A percentile compares a stretch with the other conserved stretches of the same genome.
These are phyloP conservation scores for Paratilapia polleni DNA, from an alignment of 2,113 vertebrate species.

Conservation along the genomic window DNA sequence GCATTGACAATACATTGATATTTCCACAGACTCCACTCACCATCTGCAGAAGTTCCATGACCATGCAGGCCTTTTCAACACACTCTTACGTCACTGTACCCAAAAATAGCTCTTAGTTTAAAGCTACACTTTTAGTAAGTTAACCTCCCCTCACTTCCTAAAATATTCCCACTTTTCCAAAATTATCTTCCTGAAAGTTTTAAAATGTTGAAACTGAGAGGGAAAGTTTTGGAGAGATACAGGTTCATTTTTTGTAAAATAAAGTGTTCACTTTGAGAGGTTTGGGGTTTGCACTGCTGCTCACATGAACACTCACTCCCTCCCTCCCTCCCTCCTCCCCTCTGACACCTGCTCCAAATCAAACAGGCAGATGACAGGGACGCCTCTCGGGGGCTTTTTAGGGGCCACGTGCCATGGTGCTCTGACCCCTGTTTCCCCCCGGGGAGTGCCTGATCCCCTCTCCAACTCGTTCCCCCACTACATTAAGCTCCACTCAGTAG, in stretches of 20 bases:
- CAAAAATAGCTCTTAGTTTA: fast-evolving
- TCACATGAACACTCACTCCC: background rate
- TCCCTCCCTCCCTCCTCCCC: background rate
- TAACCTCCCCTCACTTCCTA: background rate
- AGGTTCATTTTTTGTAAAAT: background rate
- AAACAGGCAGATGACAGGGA: conserved; percentile 55
- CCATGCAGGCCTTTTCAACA: background rate
- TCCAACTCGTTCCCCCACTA: conserved; percentile 5
- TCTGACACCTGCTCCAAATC: conserved; percentile 18
- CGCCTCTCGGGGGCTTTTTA: conserved; percentile 38
- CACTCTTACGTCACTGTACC: background rate
- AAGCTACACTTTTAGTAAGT: background rate
- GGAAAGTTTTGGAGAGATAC: background rate
- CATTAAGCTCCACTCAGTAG: conserved; percentile 53
- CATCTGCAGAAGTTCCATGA: conserved; percentile 31
- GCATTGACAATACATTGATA: conserved; percentile 44
- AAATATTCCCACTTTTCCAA: background rate
- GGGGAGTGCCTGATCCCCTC: background rate
- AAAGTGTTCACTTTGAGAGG: background rate
- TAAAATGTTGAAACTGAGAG: fast-evolving
- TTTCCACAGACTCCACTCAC: conserved; percentile 19
- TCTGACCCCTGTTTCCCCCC: conserved; percentile 33
- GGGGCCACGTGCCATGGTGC: conserved; percentile 11
- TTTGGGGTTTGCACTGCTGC: fast-evolving
- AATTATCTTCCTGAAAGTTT: background rate